A percentile compares a stretch with the other conserved stretches of the same genome.
These are phyloP conservation scores for Oophaga pumilio DNA, from an alignment of 2,113 vertebrate species.

Conservation along the genomic window DNA sequence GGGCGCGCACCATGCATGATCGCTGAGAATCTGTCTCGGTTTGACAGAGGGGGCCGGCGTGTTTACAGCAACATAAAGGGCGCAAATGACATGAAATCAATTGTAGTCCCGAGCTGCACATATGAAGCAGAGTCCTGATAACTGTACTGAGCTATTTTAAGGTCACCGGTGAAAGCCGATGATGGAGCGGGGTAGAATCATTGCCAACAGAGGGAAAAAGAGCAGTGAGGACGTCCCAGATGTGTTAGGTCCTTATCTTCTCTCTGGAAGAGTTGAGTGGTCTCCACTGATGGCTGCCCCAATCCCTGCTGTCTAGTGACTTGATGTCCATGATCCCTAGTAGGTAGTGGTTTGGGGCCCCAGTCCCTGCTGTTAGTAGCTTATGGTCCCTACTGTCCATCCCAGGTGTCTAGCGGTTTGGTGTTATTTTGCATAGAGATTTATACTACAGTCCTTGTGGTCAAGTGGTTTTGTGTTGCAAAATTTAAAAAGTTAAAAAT, in stretches of 20 bases:
- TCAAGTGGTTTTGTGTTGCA: too few species aligned
- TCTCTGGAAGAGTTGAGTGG: background rate
- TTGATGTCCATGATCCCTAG: background rate
- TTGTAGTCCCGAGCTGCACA: rapidly evolving
- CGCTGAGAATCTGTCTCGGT: background rate
- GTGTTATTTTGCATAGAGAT: too few species aligned
- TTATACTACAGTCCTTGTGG: too few species aligned
- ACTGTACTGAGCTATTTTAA: background rate
- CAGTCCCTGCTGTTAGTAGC: background rate
- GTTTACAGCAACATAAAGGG: background rate
- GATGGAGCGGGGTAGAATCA: background rate
- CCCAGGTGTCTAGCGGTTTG: background rate
- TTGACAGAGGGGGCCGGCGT: background rate
- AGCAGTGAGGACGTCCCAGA: conserved; percentile 1
- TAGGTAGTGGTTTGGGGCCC: background rate
- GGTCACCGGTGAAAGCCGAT: conserved; percentile 6
- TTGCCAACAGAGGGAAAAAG: background rate
- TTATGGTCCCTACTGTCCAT: background rate
- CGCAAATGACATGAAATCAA: background rate
- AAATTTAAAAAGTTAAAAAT: too few species aligned
- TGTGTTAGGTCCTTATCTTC: background rate
- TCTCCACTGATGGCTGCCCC: background rate
- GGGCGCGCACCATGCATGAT: background rate
- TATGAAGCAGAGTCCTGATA: background rate
- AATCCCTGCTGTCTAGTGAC: background rate